These are phyloP conservation scores for Pristionchus arcanus DNA, from an alignment of 2,888 invertebrate species.

Conservation along the genomic window DNA sequence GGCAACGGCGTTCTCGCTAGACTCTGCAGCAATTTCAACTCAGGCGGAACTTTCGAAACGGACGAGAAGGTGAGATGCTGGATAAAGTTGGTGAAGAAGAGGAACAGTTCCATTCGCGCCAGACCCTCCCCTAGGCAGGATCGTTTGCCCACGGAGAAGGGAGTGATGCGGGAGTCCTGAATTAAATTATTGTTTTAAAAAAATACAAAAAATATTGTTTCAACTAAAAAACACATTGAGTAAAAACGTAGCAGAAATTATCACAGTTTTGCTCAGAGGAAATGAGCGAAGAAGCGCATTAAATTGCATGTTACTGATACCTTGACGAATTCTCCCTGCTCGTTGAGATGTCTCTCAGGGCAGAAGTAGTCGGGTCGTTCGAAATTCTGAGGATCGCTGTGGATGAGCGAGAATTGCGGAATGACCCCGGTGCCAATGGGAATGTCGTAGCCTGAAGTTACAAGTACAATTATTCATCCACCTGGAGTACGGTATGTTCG, in stretches of 20 bases:
- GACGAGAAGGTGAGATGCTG: constrained; percentile 33
- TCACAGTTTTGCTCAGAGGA: neutral
- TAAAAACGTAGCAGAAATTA: too few relatives aligned
- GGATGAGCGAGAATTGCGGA: neutral
- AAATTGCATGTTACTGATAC: neutral
- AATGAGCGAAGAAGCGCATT: too few relatives aligned
- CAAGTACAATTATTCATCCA: too few relatives aligned
- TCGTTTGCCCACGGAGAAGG: constrained; percentile 32
- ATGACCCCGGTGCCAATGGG: neutral
- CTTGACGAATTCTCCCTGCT: neutral
- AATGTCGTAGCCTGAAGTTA: neutral
- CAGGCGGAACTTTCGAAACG: neutral
- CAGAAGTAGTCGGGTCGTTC: constrained; percentile 1
- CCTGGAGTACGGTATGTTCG: too few relatives aligned
- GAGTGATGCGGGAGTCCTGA: constrained; percentile 28
- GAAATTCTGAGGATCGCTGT: neutral
- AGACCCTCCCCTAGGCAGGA: neutral
- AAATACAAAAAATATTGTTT: neutral
- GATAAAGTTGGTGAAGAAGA: neutral
- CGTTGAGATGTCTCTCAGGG: too few relatives aligned
- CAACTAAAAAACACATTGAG: too few relatives aligned
- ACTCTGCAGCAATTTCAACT: neutral
- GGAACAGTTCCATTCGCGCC: neutral
- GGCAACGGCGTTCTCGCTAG: too few relatives aligned
- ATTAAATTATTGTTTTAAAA: too few relatives aligned